phyloP scores from a whole-genome alignment of 2,888 invertebrate species.

The Hypselothyrea guttata region DNA sequence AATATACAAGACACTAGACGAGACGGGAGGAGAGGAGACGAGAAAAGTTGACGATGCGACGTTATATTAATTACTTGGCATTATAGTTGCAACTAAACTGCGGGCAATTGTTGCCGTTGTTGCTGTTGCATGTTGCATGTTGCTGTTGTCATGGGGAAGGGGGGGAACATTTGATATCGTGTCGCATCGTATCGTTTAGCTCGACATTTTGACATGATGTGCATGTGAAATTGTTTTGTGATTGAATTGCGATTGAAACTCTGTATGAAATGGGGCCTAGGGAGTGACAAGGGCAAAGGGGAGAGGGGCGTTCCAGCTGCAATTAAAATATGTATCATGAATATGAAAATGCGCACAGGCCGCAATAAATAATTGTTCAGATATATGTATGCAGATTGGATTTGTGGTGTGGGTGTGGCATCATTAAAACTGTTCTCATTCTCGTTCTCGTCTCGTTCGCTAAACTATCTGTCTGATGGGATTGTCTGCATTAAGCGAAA shows the following conservation, averaged over 20 bases:
- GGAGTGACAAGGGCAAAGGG: too few species aligned
- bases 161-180: too few species aligned
- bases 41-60: slow-evolving; percentile 17
- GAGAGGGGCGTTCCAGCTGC: too few species aligned
- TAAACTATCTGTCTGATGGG: slow-evolving; percentile 26
- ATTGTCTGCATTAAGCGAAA: slow-evolving; percentile 21
- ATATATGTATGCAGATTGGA: slow-evolving; percentile 38
- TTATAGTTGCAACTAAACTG: slow-evolving; percentile 74
- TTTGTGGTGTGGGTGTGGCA: slow-evolving; percentile 51
- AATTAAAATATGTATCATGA: slow-evolving; percentile 63
- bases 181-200: slow-evolving; percentile 42
- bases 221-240: slow-evolving; percentile 48
- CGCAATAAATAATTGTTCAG: slow-evolving; percentile 31
- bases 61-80: slow-evolving; percentile 76
- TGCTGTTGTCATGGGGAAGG: slow-evolving; percentile 21
- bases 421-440: slow-evolving; percentile 4
- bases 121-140: slow-evolving; percentile 1
- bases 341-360: slow-evolving; percentile 56
- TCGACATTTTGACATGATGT: slow-evolving; percentile 42
- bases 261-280: too few species aligned
- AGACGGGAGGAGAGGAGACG: slow-evolving; percentile 14
- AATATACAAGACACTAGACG: slow-evolving; percentile 22
- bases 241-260: slow-evolving; percentile 39
- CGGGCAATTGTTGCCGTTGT: slow-evolving; percentile 37
- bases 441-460: slow-evolving; percentile 17